Conservation (phyloP, 2,888 invertebrate species). For the Pseudeuparius sepicola region DNA sequence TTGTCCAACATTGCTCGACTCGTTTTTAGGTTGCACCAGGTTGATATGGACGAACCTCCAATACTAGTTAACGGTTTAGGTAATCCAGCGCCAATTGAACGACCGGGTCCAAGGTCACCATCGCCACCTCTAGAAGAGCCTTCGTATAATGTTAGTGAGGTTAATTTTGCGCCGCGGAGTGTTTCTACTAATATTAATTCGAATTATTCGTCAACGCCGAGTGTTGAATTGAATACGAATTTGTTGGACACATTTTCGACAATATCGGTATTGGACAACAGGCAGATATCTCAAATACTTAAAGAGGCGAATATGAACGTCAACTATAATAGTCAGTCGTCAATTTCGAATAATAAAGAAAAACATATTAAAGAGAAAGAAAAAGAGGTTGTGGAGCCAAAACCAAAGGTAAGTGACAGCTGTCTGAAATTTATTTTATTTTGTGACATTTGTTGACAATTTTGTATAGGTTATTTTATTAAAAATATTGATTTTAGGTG, state of each 20-base stretch:
- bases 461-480: constrained; percentile 1
- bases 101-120: constrained; percentile 36
- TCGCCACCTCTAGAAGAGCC: constrained; percentile 33
- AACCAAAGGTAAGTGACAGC: constrained; percentile 24
- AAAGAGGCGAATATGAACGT: constrained; percentile 32
- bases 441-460: constrained; percentile 5
- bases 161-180: constrained; percentile 19
- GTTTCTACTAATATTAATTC: too few relatives aligned
- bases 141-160: constrained; percentile 31
- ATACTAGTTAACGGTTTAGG: constrained; percentile 33
- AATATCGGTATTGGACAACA: constrained; percentile 28
- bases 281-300: constrained; percentile 35
- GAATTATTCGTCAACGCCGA: constrained; percentile 21
- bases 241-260: constrained; percentile 26
- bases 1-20: too few relatives aligned
- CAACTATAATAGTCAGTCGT: too few relatives aligned
- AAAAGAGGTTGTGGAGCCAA: constrained; percentile 20
- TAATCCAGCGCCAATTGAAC: constrained; percentile 28
- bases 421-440: background rate
- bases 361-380: too few relatives aligned
- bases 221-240: constrained; percentile 22
- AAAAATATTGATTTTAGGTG: background rate
- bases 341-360: constrained; percentile 12
- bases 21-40: too few relatives aligned
- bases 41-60: constrained; percentile 33